A percentile compares a stretch with the other conserved stretches of the same genome.
Conservation (phyloP, 2,888 invertebrate genomes). For the Agonopterix arenella region DNA sequence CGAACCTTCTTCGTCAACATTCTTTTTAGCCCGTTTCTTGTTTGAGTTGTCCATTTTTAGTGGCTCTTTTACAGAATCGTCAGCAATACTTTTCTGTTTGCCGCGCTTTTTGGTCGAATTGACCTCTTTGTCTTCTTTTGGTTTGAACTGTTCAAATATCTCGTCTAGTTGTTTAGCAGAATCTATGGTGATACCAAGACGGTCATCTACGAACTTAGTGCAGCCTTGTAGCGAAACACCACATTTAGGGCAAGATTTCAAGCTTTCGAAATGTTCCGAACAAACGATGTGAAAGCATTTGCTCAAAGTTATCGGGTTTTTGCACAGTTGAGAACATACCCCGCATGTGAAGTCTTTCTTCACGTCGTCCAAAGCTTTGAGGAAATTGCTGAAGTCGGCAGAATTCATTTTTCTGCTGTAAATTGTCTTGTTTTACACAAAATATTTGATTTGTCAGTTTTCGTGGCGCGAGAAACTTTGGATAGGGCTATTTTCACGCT, state of each 20-base stretch:
- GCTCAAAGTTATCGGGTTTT: constrained; percentile 54
- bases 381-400: constrained; percentile 34
- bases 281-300: constrained; percentile 64
- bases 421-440: no score
- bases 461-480: no score
- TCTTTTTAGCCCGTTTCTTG: neutral
- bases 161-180: constrained; percentile 37
- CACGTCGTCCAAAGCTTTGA: constrained; percentile 49
- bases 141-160: constrained; percentile 28
- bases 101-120: constrained; percentile 10
- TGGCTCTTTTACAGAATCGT: neutral
- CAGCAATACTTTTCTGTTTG: constrained; percentile 10
- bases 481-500: no score
- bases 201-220: constrained; percentile 35
- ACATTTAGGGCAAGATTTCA: constrained; percentile 50
- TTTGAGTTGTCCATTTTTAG: neutral
- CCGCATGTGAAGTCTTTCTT: constrained; percentile 51
- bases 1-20: constrained; percentile 7
- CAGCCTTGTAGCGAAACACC: constrained; percentile 35
- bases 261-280: constrained; percentile 38
- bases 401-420: constrained; percentile 27
- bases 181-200: constrained; percentile 26
- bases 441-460: no score
- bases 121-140: constrained; percentile 17
- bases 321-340: constrained; percentile 47